Evolutionary conservation across 37 sponge, comb jelly and placozoan genomes (phyloP).

Genomic region (Cliona cf. orientalis): DNA sequence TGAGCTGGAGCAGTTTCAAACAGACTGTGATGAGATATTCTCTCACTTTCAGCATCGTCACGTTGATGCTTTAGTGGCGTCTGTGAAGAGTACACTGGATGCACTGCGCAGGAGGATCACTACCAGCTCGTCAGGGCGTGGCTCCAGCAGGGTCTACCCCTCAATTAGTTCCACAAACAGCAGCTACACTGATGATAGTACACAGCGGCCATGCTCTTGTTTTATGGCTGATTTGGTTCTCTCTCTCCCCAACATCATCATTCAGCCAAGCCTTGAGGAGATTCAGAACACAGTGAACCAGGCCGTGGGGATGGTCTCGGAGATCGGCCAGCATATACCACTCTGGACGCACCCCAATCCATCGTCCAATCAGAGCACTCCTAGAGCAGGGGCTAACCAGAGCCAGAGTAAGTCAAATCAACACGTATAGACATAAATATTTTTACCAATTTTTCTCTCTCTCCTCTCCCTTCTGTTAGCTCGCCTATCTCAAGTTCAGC

Average conservation of each 20-base stretch:
- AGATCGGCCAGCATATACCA: constrained; percentile 63
- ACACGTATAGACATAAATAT: not conserved
- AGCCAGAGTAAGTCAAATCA: constrained; percentile 10
- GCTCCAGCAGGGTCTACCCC: not conserved
- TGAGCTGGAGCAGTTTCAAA: constrained; percentile 72
- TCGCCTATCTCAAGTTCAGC: too few species aligned
- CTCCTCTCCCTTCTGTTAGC: not conserved
- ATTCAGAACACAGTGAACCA: constrained; percentile 89
- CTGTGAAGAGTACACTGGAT: constrained; percentile 72
- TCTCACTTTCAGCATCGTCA: constrained; percentile 69
- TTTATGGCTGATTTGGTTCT: constrained; percentile 86
- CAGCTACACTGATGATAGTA: too few species aligned
- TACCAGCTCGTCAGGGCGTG: constrained; percentile 26
- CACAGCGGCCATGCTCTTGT: constrained; percentile 28
- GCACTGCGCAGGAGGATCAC: constrained; percentile 60
- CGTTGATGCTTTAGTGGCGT: constrained; percentile 74
- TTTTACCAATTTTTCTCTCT: not conserved
- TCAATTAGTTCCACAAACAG: constrained; percentile 7
- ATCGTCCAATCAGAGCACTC: not conserved
- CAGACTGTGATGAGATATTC: constrained; percentile 79
- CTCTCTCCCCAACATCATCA: constrained; percentile 83
- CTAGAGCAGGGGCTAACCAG: not conserved
- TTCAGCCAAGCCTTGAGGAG: constrained; percentile 92
- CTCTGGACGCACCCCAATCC: constrained; percentile 44
- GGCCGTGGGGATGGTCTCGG: constrained; percentile 68